Conservation (phyloP, 2,888 invertebrate genomes). For the Diarsia brunnea region DNA sequence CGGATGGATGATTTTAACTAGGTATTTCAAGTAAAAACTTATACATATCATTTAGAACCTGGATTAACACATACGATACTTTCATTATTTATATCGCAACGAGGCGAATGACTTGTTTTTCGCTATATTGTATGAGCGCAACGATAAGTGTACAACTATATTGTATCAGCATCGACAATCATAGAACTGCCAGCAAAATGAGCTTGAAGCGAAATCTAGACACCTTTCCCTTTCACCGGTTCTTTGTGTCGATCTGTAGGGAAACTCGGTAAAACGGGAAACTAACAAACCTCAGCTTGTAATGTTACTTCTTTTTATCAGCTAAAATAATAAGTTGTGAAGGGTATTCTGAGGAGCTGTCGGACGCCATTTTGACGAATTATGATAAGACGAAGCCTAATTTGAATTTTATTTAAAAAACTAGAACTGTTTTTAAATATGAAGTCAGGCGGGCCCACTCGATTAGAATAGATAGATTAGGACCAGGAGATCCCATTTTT, state of each 20-base stretch:
- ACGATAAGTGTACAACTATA: slow-evolving; percentile 12
- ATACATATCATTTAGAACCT: no score
- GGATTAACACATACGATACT: no score
- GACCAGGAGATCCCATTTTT: neutral
- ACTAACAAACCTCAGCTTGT: neutral
- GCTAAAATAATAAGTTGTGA: neutral
- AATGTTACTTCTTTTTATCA: neutral
- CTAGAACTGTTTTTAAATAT: neutral
- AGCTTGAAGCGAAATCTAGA: slow-evolving; percentile 20
- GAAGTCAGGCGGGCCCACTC: neutral
- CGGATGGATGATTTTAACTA: no score
- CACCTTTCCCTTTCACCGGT: slow-evolving; percentile 45
- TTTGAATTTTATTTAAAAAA: neutral
- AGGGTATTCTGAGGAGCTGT: neutral
- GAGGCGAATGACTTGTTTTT: no score
- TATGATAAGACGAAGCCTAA: neutral
- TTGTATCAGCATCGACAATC: slow-evolving; percentile 11
- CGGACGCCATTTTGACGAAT: neutral
- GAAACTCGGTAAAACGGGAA: slow-evolving; percentile 8
- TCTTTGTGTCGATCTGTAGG: slow-evolving; percentile 30
- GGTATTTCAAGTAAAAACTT: no score
- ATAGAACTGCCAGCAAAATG: slow-evolving; percentile 15
- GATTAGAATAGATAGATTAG: neutral
- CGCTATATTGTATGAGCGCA: no score
- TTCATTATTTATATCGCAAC: no score